Base-by-base conservation (phyloP, 2,888 invertebrate species). In the Acanthopleura granulata region DNA sequence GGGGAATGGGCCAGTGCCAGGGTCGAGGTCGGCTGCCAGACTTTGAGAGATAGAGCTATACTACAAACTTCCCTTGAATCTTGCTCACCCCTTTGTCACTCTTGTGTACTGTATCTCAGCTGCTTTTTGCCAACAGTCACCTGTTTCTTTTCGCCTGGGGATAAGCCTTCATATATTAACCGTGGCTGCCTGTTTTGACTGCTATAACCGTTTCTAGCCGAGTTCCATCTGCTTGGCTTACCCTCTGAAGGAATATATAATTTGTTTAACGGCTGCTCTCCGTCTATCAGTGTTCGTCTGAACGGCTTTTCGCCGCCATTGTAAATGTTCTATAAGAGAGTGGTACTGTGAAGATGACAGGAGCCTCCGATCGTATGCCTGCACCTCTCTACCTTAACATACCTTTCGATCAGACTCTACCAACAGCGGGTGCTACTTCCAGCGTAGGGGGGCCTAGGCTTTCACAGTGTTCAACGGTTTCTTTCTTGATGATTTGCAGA, bases 241-340 rank as follows among this genome's bases (percentile, higher is more conserved):
- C 29, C 66, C 25, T 22, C 29, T 15, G 66, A 66, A 22, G 15
- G 25, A 16, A 66, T 66, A 66, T 66, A 66, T 66, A 66, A 66
- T 66, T 27, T 27, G 66, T 66, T 66, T 66, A 66, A 66, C 66
- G 66, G 66, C 66, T 66, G 66, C 66, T 22, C 66, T 27, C 1
- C 66, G 66, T 66, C 66, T 66, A 27, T 66, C 66, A 66, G 66
- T 66, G 66, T 27, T 66, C 27, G 66, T 66, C 66, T 66, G 66
- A 66, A 66, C 66, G 66, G 25, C 29, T 66, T 27, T 66, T 22
- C 66, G 66, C 66, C 29, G 29, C 66, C 66, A 66, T 66, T 66
- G 66, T 66, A 27, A 27, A 22, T 22, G 66, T 66, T 66, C 29
- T 27, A 15, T 27, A 66, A 66, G 66, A 27, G 25, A 27, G 27